These are phyloP conservation scores for Acanthisitta chloris DNA, from an alignment of 2,113 vertebrate species.

Conservation along the genomic window DNA sequence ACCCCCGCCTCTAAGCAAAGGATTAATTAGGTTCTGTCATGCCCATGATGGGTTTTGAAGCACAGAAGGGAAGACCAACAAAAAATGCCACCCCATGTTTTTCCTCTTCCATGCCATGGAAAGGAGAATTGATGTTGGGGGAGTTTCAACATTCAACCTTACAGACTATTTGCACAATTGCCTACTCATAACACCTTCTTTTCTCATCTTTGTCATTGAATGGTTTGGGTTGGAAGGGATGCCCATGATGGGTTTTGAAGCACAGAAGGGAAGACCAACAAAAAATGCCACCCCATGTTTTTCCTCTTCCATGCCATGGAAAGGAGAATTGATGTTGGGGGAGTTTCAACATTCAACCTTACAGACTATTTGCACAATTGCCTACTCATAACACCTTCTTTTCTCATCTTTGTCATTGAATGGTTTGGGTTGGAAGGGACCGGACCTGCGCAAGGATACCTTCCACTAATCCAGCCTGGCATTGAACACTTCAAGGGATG, in stretches of 20 bases:
- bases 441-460: too few species aligned
- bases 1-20: not conserved
- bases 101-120: not conserved
- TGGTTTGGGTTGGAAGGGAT: too few species aligned
- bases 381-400: not conserved
- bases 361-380: not conserved
- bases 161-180: too few species aligned
- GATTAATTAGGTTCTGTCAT: not conserved
- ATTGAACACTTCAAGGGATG: not conserved
- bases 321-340: fast-evolving
- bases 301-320: not conserved
- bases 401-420: not conserved
- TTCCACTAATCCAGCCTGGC: not conserved
- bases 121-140: fast-evolving
- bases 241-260: not conserved
- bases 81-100: not conserved
- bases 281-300: not conserved
- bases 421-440: not conserved
- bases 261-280: not conserved
- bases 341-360: not conserved
- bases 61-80: not conserved
- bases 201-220: too few species aligned
- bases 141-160: not conserved
- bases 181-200: too few species aligned
- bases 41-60: not conserved